Evolutionary conservation across 2,113 vertebrate genomes (phyloP).

Genomic region (Cinclus cinclus): DNA sequence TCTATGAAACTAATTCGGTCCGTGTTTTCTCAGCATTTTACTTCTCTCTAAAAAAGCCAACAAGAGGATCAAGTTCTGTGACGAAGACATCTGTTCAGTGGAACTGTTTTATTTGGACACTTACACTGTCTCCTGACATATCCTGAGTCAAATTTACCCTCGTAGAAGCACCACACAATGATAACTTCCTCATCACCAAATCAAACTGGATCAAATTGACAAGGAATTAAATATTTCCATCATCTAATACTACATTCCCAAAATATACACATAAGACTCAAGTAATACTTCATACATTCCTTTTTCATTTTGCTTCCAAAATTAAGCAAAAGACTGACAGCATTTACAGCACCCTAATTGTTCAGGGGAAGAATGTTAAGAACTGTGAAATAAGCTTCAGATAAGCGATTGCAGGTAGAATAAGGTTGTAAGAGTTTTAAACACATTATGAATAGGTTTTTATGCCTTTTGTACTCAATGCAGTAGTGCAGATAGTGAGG

Average conservation of each 20-base stretch:
- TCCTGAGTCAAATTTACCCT: not conserved
- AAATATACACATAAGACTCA: not conserved
- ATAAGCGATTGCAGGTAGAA: not conserved
- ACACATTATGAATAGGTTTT: not conserved
- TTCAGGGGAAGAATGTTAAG: not conserved
- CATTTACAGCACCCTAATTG: not conserved
- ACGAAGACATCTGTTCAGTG: not conserved
- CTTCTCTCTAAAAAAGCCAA: not conserved
- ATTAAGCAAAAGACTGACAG: not conserved
- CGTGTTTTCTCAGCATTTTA: not conserved
- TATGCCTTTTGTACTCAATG: not conserved
- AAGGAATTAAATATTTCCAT: not conserved
- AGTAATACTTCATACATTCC: not conserved
- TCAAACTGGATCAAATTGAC: not conserved
- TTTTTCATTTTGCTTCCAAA: not conserved
- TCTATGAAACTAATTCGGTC: not conserved
- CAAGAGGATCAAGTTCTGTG: not conserved
- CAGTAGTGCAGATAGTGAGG: not conserved
- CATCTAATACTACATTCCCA: not conserved
- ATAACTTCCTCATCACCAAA: not conserved
- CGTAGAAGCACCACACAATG: not conserved
- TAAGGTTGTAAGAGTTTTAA: not conserved
- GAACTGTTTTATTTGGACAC: not conserved
- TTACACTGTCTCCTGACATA: not conserved
- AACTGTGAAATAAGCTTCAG: not conserved